phyloP scores from a whole-genome alignment of 2,113 vertebrate genomes.

The Ailuropoda melanoleuca region DNA sequence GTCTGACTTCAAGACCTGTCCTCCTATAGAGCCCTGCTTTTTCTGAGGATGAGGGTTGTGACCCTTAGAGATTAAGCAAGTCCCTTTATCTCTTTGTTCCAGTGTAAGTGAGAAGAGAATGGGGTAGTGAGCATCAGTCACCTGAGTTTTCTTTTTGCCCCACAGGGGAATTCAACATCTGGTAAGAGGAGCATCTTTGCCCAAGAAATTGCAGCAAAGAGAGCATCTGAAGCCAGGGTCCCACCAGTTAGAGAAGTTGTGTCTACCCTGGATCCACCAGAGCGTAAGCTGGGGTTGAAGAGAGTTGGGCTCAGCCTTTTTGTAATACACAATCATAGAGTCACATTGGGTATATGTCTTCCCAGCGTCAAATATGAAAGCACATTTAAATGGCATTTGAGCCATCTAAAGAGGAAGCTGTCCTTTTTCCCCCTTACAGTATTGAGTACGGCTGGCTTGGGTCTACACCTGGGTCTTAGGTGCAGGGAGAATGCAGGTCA shows the following conservation, averaged over 20 bases:
- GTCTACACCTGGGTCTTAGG: not conserved
- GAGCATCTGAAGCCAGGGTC: slow-evolving; percentile 76
- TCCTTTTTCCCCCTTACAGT: not conserved
- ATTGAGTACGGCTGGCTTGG: not conserved
- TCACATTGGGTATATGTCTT: not conserved
- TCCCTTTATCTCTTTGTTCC: slow-evolving; percentile 12
- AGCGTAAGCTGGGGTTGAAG: slow-evolving; percentile 48
- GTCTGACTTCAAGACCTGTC: not conserved
- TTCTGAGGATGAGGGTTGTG: not conserved
- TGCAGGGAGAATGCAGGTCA: not conserved
- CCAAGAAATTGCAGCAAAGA: slow-evolving; percentile 92
- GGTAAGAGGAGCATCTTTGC: slow-evolving; percentile 96
- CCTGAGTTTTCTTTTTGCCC: not conserved
- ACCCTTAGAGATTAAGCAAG: not conserved
- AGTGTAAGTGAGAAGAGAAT: not conserved
- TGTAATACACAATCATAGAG: not conserved
- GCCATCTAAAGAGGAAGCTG: not conserved
- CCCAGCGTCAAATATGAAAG: not conserved
- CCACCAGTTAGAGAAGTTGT: not conserved
- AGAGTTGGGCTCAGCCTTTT: not conserved
- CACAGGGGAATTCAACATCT: slow-evolving; percentile 78
- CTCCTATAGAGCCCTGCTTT: not conserved
- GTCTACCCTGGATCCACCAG: not conserved
- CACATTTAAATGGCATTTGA: not conserved
- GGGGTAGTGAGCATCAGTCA: not conserved